Evolutionary conservation across 2,113 vertebrate genomes (phyloP).

Genomic region (Hyperoodon ampullatus): DNA sequence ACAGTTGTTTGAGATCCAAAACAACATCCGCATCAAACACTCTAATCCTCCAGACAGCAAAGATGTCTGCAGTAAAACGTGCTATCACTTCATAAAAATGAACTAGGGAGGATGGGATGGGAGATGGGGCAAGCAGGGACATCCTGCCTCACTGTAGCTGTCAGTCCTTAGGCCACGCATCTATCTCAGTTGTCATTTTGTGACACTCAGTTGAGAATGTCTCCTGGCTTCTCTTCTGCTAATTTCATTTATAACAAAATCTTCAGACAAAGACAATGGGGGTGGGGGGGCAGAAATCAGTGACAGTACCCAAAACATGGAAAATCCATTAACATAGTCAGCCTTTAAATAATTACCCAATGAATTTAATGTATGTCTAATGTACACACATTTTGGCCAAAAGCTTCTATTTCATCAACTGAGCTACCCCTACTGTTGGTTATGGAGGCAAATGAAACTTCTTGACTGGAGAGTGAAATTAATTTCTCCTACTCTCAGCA

Average conservation of each 20-base stretch:
- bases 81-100: conserved; percentile 6
- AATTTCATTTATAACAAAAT: conserved; percentile 45
- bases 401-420: background rate
- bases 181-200: background rate
- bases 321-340: conserved; percentile 20
- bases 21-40: conserved; percentile 45
- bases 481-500: background rate
- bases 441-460: background rate
- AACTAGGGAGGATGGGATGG: fast-evolving
- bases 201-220: background rate
- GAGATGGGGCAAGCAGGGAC: background rate
- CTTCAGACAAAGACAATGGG: background rate
- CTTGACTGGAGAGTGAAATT: background rate
- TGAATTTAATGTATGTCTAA: background rate
- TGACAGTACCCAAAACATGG: background rate
- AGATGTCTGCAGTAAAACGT: background rate
- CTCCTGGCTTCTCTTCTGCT: conserved; percentile 20
- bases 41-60: conserved; percentile 41
- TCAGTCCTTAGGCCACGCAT: background rate
- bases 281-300: background rate
- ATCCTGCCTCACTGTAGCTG: background rate
- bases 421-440: background rate
- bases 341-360: conserved; percentile 16
- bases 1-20: conserved; percentile 58
- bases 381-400: background rate